These are phyloP conservation scores for Cylas formicarius DNA, from an alignment of 1,140 invertebrate species.

Conservation along the genomic window DNA sequence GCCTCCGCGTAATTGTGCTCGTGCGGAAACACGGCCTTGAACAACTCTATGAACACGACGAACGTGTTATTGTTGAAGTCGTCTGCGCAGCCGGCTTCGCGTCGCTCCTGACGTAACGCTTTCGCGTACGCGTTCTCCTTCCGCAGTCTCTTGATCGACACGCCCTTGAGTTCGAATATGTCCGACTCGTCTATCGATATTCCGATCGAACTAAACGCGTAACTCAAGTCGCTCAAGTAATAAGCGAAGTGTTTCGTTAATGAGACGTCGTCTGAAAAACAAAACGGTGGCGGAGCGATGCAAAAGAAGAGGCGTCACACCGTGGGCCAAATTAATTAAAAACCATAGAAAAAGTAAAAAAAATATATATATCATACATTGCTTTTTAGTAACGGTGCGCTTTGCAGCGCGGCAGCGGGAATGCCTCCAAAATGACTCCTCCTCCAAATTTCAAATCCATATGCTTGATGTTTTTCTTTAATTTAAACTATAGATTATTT, in stretches of 20 bases:
- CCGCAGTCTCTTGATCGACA: constrained; percentile 36
- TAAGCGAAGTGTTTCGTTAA: constrained; percentile 4
- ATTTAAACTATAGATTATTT: no score
- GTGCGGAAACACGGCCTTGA: constrained; percentile 48
- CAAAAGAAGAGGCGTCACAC: no score
- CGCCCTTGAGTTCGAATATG: constrained; percentile 66
- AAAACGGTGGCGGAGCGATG: no score
- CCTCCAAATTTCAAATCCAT: no score
- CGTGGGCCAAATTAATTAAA: constrained; percentile 2
- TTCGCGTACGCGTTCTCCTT: constrained; percentile 8
- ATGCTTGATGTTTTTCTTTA: no score
- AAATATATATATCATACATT: no score
- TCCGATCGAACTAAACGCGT: constrained; percentile 21
- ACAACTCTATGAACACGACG: constrained; percentile 12
- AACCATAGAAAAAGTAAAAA: not conserved
- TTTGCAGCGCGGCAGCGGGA: no score
- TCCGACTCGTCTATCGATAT: constrained; percentile 68
- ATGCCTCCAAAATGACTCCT: no score
- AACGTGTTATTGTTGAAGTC: constrained; percentile 5
- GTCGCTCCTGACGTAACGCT: constrained; percentile 5
- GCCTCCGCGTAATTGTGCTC: constrained; percentile 90
- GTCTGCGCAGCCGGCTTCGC: constrained; percentile 2
- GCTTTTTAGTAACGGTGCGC: no score
- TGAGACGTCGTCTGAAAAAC: constrained; percentile 20
- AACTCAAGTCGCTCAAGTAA: constrained; percentile 4